Percentiles rank a stretch among this genome's conserved stretches.
phyloP scores from a whole-genome alignment of 2,113 vertebrate genomes.

The Urocynchramus pylzowi region DNA sequence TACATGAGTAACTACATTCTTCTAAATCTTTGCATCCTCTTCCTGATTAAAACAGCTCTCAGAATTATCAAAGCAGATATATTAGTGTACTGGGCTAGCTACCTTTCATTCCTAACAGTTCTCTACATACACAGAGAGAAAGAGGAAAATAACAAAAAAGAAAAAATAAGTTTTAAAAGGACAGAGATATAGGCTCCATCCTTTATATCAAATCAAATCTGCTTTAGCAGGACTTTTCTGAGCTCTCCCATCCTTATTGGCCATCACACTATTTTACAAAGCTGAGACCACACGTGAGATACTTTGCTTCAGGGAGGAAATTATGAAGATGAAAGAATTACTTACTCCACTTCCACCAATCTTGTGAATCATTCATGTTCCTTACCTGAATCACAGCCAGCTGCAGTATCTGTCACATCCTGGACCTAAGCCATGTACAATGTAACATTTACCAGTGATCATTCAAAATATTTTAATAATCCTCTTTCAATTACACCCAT shows the following conservation, averaged over 20 bases:
- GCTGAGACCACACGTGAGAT: not conserved
- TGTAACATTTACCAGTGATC: not conserved
- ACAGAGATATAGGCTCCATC: not conserved
- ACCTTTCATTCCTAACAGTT: not conserved
- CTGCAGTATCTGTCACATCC: slow-evolving; percentile 1
- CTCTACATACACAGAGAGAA: not conserved
- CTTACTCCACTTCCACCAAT: slow-evolving; percentile 35
- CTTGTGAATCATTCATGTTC: slow-evolving; percentile 52
- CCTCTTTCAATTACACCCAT: not conserved
- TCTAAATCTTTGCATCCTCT: not conserved
- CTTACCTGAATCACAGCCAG: slow-evolving; percentile 28
- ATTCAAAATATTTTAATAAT: slow-evolving; percentile 15
- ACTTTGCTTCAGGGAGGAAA: slow-evolving; percentile 38
- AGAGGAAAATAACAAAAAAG: not conserved
- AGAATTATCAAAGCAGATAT: not conserved
- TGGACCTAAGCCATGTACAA: not conserved
- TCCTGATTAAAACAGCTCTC: slow-evolving; percentile 29
- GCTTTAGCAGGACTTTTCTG: not conserved
- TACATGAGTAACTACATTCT: not conserved
- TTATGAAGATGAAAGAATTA: slow-evolving; percentile 53
- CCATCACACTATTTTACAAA: slow-evolving; percentile 42
- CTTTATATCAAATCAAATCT: not conserved
- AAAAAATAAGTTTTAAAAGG: not conserved
- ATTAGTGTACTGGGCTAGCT: not conserved
- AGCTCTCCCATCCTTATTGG: not conserved